phyloP scores from a whole-genome alignment of 1,140 invertebrate species.

The Drosophila bifasciata region DNA sequence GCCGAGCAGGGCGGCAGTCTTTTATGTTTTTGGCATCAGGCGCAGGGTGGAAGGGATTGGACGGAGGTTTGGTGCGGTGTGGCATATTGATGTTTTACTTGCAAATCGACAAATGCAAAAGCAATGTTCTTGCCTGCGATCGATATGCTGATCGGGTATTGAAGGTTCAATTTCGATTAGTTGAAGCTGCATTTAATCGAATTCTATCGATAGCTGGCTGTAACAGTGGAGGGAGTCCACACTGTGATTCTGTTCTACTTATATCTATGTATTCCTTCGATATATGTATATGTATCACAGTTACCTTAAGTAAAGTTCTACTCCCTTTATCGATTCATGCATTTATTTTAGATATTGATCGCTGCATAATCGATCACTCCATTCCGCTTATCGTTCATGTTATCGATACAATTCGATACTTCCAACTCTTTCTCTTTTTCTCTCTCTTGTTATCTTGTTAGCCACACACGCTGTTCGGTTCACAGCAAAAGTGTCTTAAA shows the following conservation, averaged over 20 bases:
- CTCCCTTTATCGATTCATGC: too few relatives aligned
- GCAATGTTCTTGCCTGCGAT: not conserved
- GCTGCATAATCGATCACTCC: too few relatives aligned
- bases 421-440: not conserved
- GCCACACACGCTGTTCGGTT: conserved; percentile 31
- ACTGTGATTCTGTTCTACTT: too few relatives aligned
- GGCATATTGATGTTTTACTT: conserved; percentile 66
- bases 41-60: not conserved
- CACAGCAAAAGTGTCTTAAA: conserved; percentile 78
- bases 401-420: not conserved
- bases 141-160: conserved; percentile 1
- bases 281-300: too few relatives aligned
- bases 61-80: not conserved
- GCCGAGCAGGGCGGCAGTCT: conserved; percentile 41
- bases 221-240: too few relatives aligned
- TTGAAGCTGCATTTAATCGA: too few relatives aligned
- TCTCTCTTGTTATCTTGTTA: not conserved
- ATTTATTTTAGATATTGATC: too few relatives aligned
- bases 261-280: too few relatives aligned
- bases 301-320: too few relatives aligned
- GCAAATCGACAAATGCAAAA: conserved; percentile 31
- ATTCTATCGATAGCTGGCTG: too few relatives aligned
- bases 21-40: conserved; percentile 40
- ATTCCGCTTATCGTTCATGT: too few relatives aligned
- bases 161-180: not conserved